A percentile compares a stretch with the other conserved stretches of the same genome.
Conservation (phyloP, 2,888 invertebrate species). For the Luperina testacea region DNA sequence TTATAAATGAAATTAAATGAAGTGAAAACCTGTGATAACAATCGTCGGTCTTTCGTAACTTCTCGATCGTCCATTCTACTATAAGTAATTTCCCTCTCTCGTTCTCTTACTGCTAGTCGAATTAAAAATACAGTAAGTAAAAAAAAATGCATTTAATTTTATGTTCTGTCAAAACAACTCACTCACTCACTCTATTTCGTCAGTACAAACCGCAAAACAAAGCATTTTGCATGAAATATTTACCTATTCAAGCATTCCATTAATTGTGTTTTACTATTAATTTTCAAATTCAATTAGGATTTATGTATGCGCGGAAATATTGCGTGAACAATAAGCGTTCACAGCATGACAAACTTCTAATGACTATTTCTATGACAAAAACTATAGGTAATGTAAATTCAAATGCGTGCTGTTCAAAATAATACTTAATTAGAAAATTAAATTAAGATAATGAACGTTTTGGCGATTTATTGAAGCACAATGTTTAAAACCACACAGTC, state of each 20-base stretch:
- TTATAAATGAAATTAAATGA: too few relatives aligned
- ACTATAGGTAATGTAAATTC: background rate
- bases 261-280: slow-evolving; percentile 21
- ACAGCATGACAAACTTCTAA: slow-evolving; percentile 18
- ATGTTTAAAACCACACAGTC: background rate
- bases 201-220: background rate
- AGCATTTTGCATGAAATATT: background rate
- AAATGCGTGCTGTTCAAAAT: background rate
- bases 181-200: too few relatives aligned
- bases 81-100: background rate
- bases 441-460: background rate
- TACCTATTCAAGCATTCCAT: background rate
- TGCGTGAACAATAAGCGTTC: slow-evolving; percentile 43
- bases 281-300: slow-evolving; percentile 24
- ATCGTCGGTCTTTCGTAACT: background rate
- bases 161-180: background rate
- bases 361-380: slow-evolving; percentile 3
- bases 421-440: background rate
- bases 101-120: background rate
- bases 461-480: background rate
- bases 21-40: background rate
- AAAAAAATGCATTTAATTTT: background rate
- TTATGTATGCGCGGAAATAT: slow-evolving; percentile 32
- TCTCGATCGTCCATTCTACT: too few relatives aligned
- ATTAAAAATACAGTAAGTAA: background rate